Base-by-base conservation (phyloP, 2,797 vertebrate species). In the Todus mexicanus region DNA sequence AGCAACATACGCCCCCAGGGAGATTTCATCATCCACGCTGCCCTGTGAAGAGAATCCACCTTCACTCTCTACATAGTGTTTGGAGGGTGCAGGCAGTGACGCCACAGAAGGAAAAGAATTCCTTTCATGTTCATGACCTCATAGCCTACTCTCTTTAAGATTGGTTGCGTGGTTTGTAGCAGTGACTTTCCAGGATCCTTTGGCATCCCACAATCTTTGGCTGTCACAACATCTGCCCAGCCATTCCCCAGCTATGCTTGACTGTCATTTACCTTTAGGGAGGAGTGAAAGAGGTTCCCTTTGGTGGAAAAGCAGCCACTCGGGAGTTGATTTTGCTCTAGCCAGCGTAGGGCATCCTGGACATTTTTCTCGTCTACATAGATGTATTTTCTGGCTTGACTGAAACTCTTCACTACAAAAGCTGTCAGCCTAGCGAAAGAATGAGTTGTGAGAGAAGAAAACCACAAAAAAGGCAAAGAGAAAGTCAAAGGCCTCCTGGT, bases 401-500 rank as follows among this genome's bases (percentile, higher is more conserved):
- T 94, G 7, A 99, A 99, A 50, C 97, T 98, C 95, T 98, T 99
- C 96, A 98, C 98, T 93, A 99, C 98, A 82, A 99, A 99, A 20
- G 98, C 95, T 23, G 98, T 99, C 90, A 99, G 74, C 98, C 99
- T 99, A 75, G 54, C 42, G 85, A 69, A 11, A 75, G 7, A 13
- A 87, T 29, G 20, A 50, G 27, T 85, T 65, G 20, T 29, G 5
- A 87, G 68, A 89, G 53, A 88, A 42, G 9, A 79, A 10, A 54
- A 26, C 65, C 48, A 37, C 13, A 45, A 42, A 84, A 63, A 54
- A 37, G 3, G 7, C 35, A 71, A 70, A 48, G 8, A 69, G 35
- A 77, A 63, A 86, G 18, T 37, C 25, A 51, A 59, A 83, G 20
- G 12, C 31, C 19, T 70, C 10, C 17, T 72, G 10, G 14, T 63